These are phyloP conservation scores for Beris morrisii DNA, from an alignment of 2,888 invertebrate genomes.

Conservation along the genomic window DNA sequence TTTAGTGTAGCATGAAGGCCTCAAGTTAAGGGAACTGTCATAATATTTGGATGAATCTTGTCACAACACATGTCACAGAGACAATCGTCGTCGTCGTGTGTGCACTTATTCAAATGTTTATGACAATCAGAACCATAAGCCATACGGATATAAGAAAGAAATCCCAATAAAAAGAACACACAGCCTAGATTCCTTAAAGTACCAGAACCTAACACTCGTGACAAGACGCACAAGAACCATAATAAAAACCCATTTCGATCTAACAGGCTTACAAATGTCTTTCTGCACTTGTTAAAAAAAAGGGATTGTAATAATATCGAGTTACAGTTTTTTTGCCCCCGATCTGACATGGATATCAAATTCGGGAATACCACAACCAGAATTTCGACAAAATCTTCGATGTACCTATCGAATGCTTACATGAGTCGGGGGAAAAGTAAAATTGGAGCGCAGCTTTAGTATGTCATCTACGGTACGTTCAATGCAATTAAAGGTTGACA, in stretches of 20 bases:
- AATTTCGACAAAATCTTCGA: too few relatives aligned
- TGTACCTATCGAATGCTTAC: too few relatives aligned
- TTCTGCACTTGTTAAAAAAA: conserved; percentile 25
- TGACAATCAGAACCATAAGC: conserved; percentile 29
- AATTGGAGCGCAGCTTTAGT: not conserved
- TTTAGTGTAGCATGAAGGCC: too few relatives aligned
- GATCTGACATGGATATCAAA: conserved; percentile 31
- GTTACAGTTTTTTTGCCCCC: conserved; percentile 22
- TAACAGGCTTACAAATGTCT: conserved; percentile 29
- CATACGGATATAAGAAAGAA: conserved; percentile 9
- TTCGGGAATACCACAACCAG: not conserved
- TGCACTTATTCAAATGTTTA: conserved; percentile 28
- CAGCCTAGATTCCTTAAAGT: conserved; percentile 3
- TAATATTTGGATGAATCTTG: conserved; percentile 36
- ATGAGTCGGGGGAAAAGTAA: too few relatives aligned
- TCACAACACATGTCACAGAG: conserved; percentile 36
- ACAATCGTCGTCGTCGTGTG: conserved; percentile 26
- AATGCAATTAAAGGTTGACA: conserved; percentile 25
- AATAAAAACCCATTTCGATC: conserved; percentile 11
- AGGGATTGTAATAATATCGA: conserved; percentile 32
- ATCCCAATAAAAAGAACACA: not conserved
- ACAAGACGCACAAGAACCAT: too few relatives aligned
- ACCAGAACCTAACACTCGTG: too few relatives aligned
- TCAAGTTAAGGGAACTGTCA: conserved; percentile 25
- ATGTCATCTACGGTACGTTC: not conserved